These are phyloP conservation scores for Chloroclystis v-ata DNA, from an alignment of 2,888 invertebrate species.

Conservation along the genomic window DNA sequence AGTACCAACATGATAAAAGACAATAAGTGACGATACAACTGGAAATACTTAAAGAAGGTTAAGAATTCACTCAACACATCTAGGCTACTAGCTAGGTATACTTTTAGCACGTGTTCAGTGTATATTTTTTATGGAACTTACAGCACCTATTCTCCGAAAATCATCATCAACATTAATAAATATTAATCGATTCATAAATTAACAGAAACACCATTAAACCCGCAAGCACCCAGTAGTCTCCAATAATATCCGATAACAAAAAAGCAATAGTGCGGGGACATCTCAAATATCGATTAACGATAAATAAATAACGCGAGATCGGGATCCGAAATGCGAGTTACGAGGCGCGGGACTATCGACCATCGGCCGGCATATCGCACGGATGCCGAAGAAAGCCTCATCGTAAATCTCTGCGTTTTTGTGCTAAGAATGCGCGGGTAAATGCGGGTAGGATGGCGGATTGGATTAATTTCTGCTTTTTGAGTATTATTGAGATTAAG, in stretches of 20 bases:
- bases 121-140: too few species aligned
- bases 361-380: slow-evolving; percentile 39
- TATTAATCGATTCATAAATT: too few species aligned
- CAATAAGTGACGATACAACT: too few species aligned
- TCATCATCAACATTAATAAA: too few species aligned
- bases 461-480: slow-evolving; percentile 2
- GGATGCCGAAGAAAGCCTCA: slow-evolving; percentile 37
- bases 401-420: slow-evolving; percentile 59
- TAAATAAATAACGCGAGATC: slow-evolving; percentile 56
- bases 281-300: slow-evolving; percentile 55
- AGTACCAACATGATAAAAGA: too few species aligned
- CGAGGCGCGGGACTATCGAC: slow-evolving; percentile 35
- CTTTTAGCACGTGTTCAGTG: too few species aligned
- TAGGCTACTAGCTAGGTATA: too few species aligned
- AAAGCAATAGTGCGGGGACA: slow-evolving; percentile 39
- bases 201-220: not conserved
- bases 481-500: too few species aligned
- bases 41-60: too few species aligned
- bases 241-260: slow-evolving; percentile 26
- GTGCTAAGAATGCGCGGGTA: slow-evolving; percentile 32
- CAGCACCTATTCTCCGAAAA: too few species aligned
- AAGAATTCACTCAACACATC: too few species aligned
- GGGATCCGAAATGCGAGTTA: slow-evolving; percentile 50
- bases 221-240: slow-evolving; percentile 19
- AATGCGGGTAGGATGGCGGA: slow-evolving; percentile 9